Conservation (phyloP, 2,113 vertebrate species). For the Cervus canadensis region DNA sequence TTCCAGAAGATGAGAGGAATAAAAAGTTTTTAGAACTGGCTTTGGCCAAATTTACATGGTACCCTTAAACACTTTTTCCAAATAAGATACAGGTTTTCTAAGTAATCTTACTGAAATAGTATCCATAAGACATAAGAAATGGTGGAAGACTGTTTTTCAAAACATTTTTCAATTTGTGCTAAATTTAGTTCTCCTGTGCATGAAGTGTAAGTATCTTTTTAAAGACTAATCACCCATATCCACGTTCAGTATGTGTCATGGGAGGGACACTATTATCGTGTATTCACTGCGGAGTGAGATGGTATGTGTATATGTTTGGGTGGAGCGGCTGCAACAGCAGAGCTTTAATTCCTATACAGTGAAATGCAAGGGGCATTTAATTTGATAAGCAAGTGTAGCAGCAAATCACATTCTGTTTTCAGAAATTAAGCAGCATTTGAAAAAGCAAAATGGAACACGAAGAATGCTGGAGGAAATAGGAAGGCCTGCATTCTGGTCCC, state of each 20-base stretch:
- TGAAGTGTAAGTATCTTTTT: not conserved
- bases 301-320: not conserved
- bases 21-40: not conserved
- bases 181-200: not conserved
- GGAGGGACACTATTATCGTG: not conserved
- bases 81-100: slow-evolving; percentile 1
- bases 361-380: not conserved
- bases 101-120: not conserved
- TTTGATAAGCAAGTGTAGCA: not conserved
- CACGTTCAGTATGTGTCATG: not conserved
- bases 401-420: not conserved
- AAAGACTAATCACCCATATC: not conserved
- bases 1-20: not conserved
- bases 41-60: not conserved
- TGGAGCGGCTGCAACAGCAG: not conserved
- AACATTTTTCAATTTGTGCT: not conserved
- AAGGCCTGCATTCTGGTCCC: not conserved
- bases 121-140: not conserved
- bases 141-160: not conserved
- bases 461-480: not conserved
- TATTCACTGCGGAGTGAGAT: not conserved
- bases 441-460: not conserved
- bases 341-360: not conserved
- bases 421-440: not conserved
- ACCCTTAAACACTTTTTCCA: not conserved